These are phyloP conservation scores for Cheirogaleus medius DNA, from an alignment of 2,113 vertebrate species.

Conservation along the genomic window DNA sequence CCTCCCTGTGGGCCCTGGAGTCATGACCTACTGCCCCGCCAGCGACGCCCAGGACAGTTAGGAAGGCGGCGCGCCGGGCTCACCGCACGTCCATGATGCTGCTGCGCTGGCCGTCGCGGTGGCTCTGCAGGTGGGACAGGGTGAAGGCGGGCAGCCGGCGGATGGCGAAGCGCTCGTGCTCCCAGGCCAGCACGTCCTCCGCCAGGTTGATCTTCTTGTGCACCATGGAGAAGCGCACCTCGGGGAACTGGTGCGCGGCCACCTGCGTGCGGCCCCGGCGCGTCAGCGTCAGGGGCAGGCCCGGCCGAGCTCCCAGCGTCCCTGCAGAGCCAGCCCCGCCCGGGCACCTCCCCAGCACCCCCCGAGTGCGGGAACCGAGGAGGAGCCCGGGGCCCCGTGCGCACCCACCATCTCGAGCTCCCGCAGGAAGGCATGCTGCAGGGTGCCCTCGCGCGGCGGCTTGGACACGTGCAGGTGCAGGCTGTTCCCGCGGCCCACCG, in stretches of 20 bases:
- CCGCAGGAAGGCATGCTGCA: conserved; percentile 91
- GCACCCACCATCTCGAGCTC: conserved; percentile 92
- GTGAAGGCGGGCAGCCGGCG: conserved; percentile 97
- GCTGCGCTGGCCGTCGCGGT: conserved; percentile 92
- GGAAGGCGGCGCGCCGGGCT: conserved; percentile 52
- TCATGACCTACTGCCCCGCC: neutral
- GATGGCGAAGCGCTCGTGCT: conserved; percentile 98
- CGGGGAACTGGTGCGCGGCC: conserved; percentile 90
- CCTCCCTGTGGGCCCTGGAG: neutral
- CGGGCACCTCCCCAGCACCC: too few relatives aligned
- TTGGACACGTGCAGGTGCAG: conserved; percentile 97
- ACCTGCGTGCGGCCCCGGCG: conserved; percentile 84
- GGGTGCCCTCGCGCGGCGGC: conserved; percentile 95
- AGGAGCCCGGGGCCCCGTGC: too few relatives aligned
- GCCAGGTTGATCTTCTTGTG: conserved; percentile 99
- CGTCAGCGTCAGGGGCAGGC: neutral
- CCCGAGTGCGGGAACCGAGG: too few relatives aligned
- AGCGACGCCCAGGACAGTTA: neutral
- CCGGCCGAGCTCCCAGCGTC: too few relatives aligned
- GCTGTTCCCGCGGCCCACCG: conserved; percentile 90
- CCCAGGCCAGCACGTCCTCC: conserved; percentile 97
- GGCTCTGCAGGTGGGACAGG: conserved; percentile 95
- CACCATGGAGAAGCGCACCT: conserved; percentile 97
- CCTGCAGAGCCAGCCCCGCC: neutral
- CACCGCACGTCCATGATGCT: conserved; percentile 98